Evolutionary conservation across 2,888 invertebrate genomes (phyloP), one percentile per base, ranked within the genome.

Genomic region (Harpalus rufipes): DNA sequence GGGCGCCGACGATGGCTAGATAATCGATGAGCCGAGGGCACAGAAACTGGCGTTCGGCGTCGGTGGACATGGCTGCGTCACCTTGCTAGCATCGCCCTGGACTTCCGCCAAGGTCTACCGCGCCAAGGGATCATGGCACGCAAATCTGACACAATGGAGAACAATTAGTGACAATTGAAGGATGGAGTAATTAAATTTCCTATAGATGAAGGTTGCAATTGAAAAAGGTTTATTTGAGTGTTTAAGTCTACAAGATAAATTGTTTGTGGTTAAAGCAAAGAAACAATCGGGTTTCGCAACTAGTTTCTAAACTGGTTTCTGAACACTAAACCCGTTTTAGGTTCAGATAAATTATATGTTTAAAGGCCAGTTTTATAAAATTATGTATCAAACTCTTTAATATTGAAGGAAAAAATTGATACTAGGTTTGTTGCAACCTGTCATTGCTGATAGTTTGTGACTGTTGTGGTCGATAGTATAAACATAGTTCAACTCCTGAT

Each of bases 11-110:
- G 89, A 99, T 97, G 88, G 99, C 97, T 90, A 99, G 93, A 92
- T 99, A 99, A 94, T 99, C 99, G 92, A 97, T 96, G 89, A 97
- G 92, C 88, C 97, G 95, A 89, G 97, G 97, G 91, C 97, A 97
- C 88, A 97, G 91, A 89, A 95, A 95, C 90, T 96, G 95, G 90
- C 95, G 95, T 91, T 96, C 96, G 88, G 93, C 92, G 89, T 95
- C 95, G 91, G 91, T 91, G 78, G 90, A 90, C 91, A 91, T 91
- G 78, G n/a, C 32, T 32, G 39, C 83, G 83, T 83, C 83, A 83
- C 83, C 83, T 58, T 21, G 59, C 58, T 10, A 14, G 14, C 44
- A 76, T 16, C 83, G 74, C 41, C 21, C 63, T 51, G 68, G 14
- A 68, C 44, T 74, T 16, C 44, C 44, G 14, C 44, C 44, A 41